These are phyloP conservation scores for Sprattus sprattus DNA, from an alignment of 2,113 vertebrate species.

Conservation along the genomic window DNA sequence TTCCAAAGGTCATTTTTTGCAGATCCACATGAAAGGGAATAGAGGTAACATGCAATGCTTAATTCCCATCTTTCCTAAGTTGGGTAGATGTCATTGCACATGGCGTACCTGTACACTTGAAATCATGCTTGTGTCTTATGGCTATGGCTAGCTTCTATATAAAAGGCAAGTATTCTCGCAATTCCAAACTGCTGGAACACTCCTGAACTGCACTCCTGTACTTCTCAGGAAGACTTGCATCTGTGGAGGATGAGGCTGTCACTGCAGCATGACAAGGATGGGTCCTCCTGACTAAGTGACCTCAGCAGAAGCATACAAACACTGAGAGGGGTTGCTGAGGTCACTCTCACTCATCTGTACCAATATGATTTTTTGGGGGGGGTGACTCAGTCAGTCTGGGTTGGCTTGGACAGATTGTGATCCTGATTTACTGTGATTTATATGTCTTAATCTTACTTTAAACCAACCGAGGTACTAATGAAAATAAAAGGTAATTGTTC, in stretches of 20 bases:
- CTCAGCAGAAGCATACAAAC: neutral
- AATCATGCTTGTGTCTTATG: slow-evolving; percentile 65
- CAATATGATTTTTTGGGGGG: neutral
- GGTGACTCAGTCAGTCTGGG: neutral
- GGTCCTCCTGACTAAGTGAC: neutral
- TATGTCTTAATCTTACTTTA: neutral
- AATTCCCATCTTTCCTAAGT: neutral
- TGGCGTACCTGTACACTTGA: slow-evolving; percentile 47
- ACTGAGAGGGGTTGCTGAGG: neutral
- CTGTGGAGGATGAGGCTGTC: slow-evolving; percentile 51
- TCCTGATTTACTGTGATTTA: neutral
- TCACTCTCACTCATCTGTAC: neutral
- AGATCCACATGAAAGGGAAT: neutral
- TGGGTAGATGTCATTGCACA: slow-evolving; percentile 6
- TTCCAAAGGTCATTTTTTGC: neutral
- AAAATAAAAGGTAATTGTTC: neutral
- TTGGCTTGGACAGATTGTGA: neutral
- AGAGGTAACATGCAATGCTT: neutral
- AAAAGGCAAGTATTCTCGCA: slow-evolving; percentile 70
- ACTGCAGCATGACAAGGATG: slow-evolving; percentile 32
- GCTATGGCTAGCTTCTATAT: slow-evolving; percentile 62
- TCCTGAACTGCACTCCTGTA: slow-evolving; percentile 52
- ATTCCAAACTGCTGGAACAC: slow-evolving; percentile 62
- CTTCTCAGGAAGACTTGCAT: slow-evolving; percentile 67
- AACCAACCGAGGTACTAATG: neutral